Percentiles rank a stretch among this genome's conserved stretches.
phyloP scores from a whole-genome alignment of 2,113 vertebrate species.

The Ammodytes dubius region DNA sequence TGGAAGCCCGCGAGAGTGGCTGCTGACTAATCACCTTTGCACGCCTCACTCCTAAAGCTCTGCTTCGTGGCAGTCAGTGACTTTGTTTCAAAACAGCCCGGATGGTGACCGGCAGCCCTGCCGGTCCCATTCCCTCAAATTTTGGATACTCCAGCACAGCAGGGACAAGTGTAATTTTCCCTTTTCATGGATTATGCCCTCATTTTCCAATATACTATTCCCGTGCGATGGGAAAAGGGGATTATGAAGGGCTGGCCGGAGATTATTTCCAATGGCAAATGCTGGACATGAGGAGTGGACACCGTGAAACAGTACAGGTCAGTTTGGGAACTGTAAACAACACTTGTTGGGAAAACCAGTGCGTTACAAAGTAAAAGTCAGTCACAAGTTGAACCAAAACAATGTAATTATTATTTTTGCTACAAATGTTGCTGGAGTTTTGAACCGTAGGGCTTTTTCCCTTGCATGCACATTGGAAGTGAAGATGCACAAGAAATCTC shows the following conservation, averaged over 20 bases:
- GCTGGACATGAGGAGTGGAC: slow-evolving; percentile 39
- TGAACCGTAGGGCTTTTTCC: neutral
- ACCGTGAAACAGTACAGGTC: slow-evolving; percentile 56
- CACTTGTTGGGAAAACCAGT: neutral
- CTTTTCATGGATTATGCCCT: slow-evolving; percentile 42
- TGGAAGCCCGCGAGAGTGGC: slow-evolving; percentile 63
- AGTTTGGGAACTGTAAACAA: slow-evolving; percentile 24
- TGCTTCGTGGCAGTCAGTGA: slow-evolving; percentile 55
- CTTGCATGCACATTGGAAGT: neutral
- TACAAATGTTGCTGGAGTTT: neutral
- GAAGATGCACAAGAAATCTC: neutral
- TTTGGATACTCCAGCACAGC: slow-evolving; percentile 9
- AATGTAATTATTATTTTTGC: neutral
- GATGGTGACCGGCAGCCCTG: slow-evolving; percentile 58
- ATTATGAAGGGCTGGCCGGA: slow-evolving; percentile 34
- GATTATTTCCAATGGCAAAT: slow-evolving; percentile 18
- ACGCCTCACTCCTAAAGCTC: slow-evolving; percentile 64
- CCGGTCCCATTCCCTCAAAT: neutral
- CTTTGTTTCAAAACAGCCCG: slow-evolving; percentile 60
- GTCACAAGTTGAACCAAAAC: neutral
- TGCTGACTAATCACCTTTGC: slow-evolving; percentile 85
- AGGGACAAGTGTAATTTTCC: neutral
- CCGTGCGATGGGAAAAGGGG: slow-evolving; percentile 40
- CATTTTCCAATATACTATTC: slow-evolving; percentile 17
- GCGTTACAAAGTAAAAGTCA: too few species aligned